A percentile compares a stretch with the other conserved stretches of the same genome.
phyloP scores from a whole-genome alignment of 1,140 invertebrate species.

The Temnothorax longispinosus region DNA sequence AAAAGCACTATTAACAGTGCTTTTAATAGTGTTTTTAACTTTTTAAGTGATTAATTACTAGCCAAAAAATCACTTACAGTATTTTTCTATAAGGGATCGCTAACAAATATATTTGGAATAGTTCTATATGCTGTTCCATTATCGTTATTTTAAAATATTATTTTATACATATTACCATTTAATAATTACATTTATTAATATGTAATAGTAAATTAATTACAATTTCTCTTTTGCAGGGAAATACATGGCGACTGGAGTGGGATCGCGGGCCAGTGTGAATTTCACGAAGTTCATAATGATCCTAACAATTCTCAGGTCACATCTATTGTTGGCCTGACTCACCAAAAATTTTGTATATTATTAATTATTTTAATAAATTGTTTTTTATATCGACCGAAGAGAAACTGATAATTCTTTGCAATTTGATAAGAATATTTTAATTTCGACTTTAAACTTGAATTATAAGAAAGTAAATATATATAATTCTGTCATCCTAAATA shows the following conservation, averaged over 20 bases:
- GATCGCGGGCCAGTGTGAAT: not conserved
- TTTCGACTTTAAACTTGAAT: not conserved
- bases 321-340: constrained; percentile 33
- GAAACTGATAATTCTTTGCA: not conserved
- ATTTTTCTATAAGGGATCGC: no score
- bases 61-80: no score
- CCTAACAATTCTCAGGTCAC: constrained; percentile 62
- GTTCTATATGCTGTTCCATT: not conserved
- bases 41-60: no score
- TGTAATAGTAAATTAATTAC: not conserved
- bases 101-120: not conserved
- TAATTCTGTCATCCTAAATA: not conserved
- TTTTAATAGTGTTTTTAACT: no score
- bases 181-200: not conserved
- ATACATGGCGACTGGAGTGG: constrained; percentile 77
- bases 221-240: constrained; percentile 78
- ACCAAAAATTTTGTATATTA: constrained; percentile 71
- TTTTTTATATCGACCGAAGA: constrained; percentile 74
- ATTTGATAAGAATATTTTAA: not conserved
- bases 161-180: not conserved
- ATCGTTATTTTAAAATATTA: not conserved
- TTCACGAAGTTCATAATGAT: constrained; percentile 56
- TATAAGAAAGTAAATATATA: not conserved
- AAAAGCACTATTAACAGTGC: no score
- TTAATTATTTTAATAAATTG: constrained; percentile 77